These are phyloP conservation scores for Meteorus colon DNA, from an alignment of 2,888 invertebrate species.

Conservation along the genomic window DNA sequence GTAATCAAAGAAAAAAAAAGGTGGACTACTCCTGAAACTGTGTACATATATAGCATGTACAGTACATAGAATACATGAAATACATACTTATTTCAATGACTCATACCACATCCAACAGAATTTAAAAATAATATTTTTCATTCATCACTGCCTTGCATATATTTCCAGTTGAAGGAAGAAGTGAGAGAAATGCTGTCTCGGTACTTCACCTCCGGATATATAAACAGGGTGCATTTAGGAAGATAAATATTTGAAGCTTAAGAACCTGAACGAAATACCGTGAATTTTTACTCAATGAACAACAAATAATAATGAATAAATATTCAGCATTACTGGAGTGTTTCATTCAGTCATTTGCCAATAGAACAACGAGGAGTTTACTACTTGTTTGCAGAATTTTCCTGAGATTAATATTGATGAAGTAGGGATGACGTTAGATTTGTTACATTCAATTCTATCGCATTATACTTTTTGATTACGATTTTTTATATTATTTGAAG, in stretches of 20 bases:
- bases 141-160: slow-evolving; percentile 16
- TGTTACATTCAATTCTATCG: neutral
- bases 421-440: neutral
- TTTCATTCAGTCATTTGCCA: neutral
- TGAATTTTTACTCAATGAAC: too few relatives aligned
- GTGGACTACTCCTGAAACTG: too few relatives aligned
- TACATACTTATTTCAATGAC: slow-evolving; percentile 9
- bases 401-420: too few relatives aligned
- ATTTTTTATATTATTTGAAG: neutral
- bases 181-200: neutral
- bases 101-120: slow-evolving; percentile 19
- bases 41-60: neutral
- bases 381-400: too few relatives aligned
- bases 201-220: neutral
- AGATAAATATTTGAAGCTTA: too few relatives aligned
- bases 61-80: neutral
- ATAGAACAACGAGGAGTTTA: too few relatives aligned
- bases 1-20: slow-evolving; percentile 20
- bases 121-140: slow-evolving; percentile 42
- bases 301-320: too few relatives aligned
- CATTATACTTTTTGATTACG: neutral
- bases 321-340: too few relatives aligned
- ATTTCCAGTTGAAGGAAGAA: neutral
- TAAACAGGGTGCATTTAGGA: neutral
- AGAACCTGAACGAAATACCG: too few relatives aligned